Base-by-base conservation (phyloP, 1,140 invertebrate species). In the Venturia canescens region DNA sequence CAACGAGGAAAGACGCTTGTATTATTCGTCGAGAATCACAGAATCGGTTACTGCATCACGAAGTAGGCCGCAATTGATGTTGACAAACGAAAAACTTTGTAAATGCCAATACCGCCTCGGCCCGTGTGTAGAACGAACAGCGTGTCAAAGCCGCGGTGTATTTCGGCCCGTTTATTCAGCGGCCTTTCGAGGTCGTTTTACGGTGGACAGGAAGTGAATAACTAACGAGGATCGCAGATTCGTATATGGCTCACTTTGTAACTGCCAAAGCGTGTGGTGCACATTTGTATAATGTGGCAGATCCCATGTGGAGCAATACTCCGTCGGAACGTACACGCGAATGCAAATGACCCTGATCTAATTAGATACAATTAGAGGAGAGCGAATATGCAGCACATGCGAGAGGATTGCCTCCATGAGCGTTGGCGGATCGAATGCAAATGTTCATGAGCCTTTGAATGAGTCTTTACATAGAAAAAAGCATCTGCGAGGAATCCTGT, bases 361-460 rank as follows among this genome's bases (percentile, higher is more conserved):
- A 71, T 71, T 71, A 71, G 69, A 71, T 71, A 71, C 69, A 71
- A 71, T 71, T 71, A 71, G 69, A 71, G 31, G 18, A 71, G 69
- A 27, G 67, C 50, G 50, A 53, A 69, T 69, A 69, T 69, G 29
- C 18, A 69, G 63, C 38, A 13, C 38, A 53, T 53, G 50, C 16
- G 50, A 53, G n/a, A 53, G n/a, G 50, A 44, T 44, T 44, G 38
- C 38, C 38, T 44, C 38, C 7, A 44, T 57, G 53, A 57, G 53
- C 53, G 53, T 57, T 23, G 38, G 38, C 38, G 38, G 38, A 44
- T 44, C 7, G 38, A 44, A 44, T 44, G 38, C 38, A 44, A 44
- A 44, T 44, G 5, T 44, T 44, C 38, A 44, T 11, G 7, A 44
- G 38, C 11, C 7, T 44, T 44, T 44, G 38, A 44, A 44, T 44